phyloP scores from a whole-genome alignment of 2,113 vertebrate species.

The Cygnus atratus region DNA sequence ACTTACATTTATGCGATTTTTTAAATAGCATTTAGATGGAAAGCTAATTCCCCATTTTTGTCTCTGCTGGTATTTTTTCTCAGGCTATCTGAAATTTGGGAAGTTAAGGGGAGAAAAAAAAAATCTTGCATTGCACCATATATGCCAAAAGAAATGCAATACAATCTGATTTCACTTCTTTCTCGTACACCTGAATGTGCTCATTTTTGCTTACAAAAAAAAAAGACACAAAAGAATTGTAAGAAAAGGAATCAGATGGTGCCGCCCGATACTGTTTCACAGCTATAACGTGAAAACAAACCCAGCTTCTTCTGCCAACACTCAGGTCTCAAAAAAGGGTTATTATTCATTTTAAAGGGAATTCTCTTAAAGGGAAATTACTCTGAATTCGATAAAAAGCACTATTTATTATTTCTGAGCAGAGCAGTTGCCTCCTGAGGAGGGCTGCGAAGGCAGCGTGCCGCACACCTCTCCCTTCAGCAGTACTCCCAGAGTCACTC shows the following conservation, averaged over 20 bases:
- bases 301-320: slow-evolving; percentile 22
- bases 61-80: slow-evolving; percentile 39
- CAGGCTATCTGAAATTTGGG: slow-evolving; percentile 58
- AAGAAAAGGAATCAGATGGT: slow-evolving; percentile 74
- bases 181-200: slow-evolving; percentile 62
- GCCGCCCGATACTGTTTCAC: slow-evolving; percentile 56
- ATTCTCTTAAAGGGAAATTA: slow-evolving; percentile 58
- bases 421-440: not conserved
- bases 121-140: slow-evolving; percentile 9
- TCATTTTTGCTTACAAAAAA: slow-evolving; percentile 74
- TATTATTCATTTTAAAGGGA: slow-evolving; percentile 53
- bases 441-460: not conserved
- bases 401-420: not conserved
- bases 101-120: slow-evolving; percentile 30
- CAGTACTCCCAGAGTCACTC: not conserved
- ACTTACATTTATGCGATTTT: slow-evolving; percentile 52
- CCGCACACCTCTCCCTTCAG: not conserved
- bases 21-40: slow-evolving; percentile 41
- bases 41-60: slow-evolving; percentile 46
- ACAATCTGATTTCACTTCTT: slow-evolving; percentile 69
- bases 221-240: slow-evolving; percentile 66
- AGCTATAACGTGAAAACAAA: slow-evolving; percentile 64
- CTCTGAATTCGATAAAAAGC: not conserved
- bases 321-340: slow-evolving; percentile 6
- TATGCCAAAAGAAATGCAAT: slow-evolving; percentile 66